These are phyloP conservation scores for Pharmacophagus antenor DNA, from an alignment of 2,888 invertebrate species.

Conservation along the genomic window DNA sequence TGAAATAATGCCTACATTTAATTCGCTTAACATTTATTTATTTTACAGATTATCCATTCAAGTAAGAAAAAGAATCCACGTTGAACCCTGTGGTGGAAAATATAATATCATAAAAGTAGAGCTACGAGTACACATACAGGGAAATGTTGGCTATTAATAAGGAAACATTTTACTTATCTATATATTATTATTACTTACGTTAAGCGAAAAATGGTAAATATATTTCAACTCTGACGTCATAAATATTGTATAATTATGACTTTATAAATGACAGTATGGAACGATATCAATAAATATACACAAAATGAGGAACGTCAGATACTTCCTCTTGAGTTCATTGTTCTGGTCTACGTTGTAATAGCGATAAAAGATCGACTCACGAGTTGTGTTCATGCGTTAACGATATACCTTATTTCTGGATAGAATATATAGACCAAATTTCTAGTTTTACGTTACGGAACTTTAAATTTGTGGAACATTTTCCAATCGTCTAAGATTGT, in stretches of 20 bases:
- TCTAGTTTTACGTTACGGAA: no score
- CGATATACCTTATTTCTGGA: constrained; percentile 69
- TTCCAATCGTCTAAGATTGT: no score
- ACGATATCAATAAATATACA: constrained; percentile 44
- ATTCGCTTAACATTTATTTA: no score
- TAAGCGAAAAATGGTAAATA: not conserved
- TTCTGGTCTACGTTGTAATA: constrained; percentile 63
- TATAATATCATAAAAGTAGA: no score
- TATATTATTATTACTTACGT: no score
- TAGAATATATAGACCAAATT: constrained; percentile 26
- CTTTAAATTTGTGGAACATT: no score
- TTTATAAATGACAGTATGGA: not conserved
- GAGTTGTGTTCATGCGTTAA: constrained; percentile 69
- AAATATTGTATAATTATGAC: constrained; percentile 2
- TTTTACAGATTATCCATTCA: no score
- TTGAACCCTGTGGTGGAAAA: no score
- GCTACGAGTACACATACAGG: not conserved
- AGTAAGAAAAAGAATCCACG: no score
- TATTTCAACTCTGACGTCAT: not conserved
- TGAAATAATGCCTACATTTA: no score
- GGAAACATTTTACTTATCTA: not conserved
- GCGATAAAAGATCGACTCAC: constrained; percentile 70
- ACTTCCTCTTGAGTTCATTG: constrained; percentile 78
- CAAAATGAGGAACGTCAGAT: constrained; percentile 66
- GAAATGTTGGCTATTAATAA: not conserved